Evolutionary conservation across 2,888 invertebrate genomes (phyloP).

Genomic region (Himalopsyche tibetana): DNA sequence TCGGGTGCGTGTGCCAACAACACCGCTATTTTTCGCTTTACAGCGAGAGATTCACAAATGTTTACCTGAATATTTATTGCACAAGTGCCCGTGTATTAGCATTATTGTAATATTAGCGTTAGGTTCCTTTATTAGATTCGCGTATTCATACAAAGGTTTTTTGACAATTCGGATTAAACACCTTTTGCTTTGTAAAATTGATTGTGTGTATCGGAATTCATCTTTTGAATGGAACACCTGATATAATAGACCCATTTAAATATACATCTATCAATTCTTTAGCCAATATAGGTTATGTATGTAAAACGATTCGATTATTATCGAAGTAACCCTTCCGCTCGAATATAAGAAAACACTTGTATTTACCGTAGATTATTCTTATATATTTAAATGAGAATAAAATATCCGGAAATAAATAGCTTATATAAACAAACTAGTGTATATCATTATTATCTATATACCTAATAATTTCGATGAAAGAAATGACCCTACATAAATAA

Average conservation of each 20-base stretch:
- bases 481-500: no score
- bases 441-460: no score
- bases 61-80: slow-evolving; percentile 43
- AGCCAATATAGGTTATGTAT: not conserved
- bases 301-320: no score
- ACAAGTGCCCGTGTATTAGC: slow-evolving; percentile 26
- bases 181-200: not conserved
- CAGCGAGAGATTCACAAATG: slow-evolving; percentile 32
- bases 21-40: slow-evolving; percentile 22
- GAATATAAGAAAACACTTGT: no score
- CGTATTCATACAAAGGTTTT: slow-evolving; percentile 28
- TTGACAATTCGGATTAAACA: slow-evolving; percentile 41
- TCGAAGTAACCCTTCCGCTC: no score
- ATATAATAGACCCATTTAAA: not conserved
- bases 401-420: no score
- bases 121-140: slow-evolving; percentile 5
- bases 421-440: no score
- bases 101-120: slow-evolving; percentile 23
- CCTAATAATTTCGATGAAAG: no score
- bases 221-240: slow-evolving; percentile 24
- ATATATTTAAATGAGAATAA: no score
- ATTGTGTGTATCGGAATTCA: slow-evolving; percentile 25
- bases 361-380: no score
- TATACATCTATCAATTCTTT: not conserved
- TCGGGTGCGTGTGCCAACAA: slow-evolving; percentile 43